Evolutionary conservation across 2,113 vertebrate genomes (phyloP).

Genomic region (Crotalus horridus): DNA sequence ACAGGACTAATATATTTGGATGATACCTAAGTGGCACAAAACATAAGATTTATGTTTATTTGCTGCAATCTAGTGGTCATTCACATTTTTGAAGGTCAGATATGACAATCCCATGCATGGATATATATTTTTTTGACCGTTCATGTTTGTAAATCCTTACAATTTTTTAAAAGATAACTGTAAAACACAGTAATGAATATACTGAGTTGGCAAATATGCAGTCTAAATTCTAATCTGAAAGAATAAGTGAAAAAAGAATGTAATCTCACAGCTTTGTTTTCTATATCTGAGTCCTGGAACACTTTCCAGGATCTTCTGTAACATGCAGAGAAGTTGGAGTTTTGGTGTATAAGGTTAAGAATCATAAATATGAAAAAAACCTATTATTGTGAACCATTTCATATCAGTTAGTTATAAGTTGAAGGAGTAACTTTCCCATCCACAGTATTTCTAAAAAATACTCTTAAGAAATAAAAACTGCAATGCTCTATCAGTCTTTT

Average conservation of each 20-base stretch:
- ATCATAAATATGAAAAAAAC: not conserved
- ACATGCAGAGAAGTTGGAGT: not conserved
- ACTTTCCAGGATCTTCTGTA: not conserved
- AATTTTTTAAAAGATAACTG: not conserved
- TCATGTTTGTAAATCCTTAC: not conserved
- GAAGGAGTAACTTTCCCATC: not conserved
- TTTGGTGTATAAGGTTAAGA: not conserved
- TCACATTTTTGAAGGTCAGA: not conserved
- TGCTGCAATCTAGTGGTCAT: not conserved
- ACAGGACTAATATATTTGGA: not conserved
- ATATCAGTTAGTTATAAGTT: not conserved
- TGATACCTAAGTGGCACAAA: not conserved
- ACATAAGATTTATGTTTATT: not conserved
- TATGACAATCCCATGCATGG: not conserved
- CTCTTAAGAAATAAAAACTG: not conserved
- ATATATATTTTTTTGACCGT: too few relatives aligned
- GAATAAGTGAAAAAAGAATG: not conserved
- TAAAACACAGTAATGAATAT: not conserved
- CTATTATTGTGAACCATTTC: constrained; percentile 14
- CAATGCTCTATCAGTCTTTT: not conserved
- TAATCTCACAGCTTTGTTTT: not conserved
- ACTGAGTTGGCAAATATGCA: not conserved
- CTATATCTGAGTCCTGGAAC: not conserved
- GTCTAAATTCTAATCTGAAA: not conserved
- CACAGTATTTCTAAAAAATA: not conserved